Evolutionary conservation across 2,888 invertebrate genomes (phyloP).

Genomic region (Leucophenga montana): DNA sequence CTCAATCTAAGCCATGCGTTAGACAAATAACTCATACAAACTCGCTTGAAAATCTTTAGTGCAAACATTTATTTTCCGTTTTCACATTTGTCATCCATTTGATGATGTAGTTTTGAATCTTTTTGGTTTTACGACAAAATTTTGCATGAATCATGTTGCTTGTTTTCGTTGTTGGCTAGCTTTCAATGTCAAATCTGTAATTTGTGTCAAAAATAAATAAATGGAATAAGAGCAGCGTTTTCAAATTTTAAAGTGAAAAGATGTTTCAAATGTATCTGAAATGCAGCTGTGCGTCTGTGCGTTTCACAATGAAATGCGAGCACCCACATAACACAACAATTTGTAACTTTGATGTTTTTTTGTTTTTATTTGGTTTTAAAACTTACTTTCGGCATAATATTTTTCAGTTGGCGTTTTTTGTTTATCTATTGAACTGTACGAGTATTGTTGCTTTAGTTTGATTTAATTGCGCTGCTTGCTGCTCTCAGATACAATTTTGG

Average conservation of each 20-base stretch:
- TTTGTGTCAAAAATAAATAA: not conserved
- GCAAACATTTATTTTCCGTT: conserved; percentile 2
- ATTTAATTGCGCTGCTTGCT: not conserved
- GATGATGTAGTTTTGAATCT: no score
- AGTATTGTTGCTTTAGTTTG: not conserved
- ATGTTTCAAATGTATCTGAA: no score
- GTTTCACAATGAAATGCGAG: not conserved
- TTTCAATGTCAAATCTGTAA: conserved; percentile 24
- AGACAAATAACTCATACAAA: not conserved
- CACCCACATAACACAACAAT: not conserved
- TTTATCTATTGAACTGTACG: not conserved
- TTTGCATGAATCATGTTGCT: conserved; percentile 15
- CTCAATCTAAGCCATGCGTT: no score
- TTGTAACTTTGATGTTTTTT: not conserved
- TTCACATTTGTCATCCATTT: no score
- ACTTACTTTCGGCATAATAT: no score
- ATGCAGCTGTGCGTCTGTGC: no score
- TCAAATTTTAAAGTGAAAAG: no score
- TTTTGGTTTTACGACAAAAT: not conserved
- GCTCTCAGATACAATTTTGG: no score
- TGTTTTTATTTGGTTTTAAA: no score
- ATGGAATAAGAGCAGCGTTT: no score
- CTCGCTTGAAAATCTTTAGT: not conserved
- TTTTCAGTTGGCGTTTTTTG: not conserved
- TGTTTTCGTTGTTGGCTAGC: not conserved